Percentiles rank a stretch among this genome's conserved stretches.
These are phyloP conservation scores for Frieseomelitta varia DNA, from an alignment of 1,140 invertebrate species.

Conservation along the genomic window DNA sequence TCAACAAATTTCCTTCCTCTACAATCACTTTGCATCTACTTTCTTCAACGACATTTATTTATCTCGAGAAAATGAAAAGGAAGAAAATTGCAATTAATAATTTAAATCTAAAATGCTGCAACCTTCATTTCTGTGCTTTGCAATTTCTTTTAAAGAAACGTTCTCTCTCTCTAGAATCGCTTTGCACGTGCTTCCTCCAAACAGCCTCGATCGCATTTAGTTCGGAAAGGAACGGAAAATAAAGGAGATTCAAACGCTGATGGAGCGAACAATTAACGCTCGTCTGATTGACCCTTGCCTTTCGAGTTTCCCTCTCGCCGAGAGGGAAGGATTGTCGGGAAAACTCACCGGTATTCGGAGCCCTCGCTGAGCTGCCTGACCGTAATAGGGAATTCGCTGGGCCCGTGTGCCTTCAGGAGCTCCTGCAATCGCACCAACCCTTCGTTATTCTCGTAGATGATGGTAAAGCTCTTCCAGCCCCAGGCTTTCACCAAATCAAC, in stretches of 20 bases:
- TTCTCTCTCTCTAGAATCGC: neutral
- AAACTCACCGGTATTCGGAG: constrained; percentile 88
- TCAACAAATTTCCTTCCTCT: too few species aligned
- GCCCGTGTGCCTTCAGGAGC: constrained; percentile 93
- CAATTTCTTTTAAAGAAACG: too few species aligned
- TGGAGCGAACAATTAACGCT: neutral
- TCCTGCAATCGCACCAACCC: constrained; percentile 95
- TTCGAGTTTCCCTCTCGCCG: neutral
- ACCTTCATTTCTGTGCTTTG: too few species aligned
- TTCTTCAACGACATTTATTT: too few species aligned
- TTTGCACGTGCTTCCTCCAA: neutral
- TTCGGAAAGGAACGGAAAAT: neutral
- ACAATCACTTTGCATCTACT: too few species aligned
- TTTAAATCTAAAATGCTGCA: too few species aligned
- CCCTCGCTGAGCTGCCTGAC: constrained; percentile 91
- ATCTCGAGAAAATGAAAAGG: too few species aligned
- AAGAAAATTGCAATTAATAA: too few species aligned
- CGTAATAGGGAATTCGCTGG: constrained; percentile 90
- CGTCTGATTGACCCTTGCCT: neutral
- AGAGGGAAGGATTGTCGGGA: neutral
- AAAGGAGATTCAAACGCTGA: neutral
- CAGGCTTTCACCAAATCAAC: constrained; percentile 93
- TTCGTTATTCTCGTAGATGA: constrained; percentile 97
- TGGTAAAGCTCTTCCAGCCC: constrained; percentile 96
- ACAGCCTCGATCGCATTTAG: neutral